phyloP scores from a whole-genome alignment of 2,113 vertebrate genomes.

The Erythrolamprus reginae region DNA sequence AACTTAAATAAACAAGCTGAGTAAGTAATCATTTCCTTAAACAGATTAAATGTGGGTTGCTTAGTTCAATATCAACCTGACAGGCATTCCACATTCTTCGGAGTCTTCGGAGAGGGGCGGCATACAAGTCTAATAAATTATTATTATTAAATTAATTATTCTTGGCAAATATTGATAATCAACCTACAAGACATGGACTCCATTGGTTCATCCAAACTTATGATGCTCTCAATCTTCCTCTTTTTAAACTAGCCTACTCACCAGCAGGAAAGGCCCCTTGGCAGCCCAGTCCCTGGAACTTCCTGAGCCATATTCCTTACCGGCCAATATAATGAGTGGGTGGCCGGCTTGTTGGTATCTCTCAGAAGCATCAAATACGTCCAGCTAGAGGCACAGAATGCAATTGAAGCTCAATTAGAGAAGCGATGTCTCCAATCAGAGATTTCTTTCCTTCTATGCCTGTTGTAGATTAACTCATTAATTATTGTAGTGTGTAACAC shows the following conservation, averaged over 20 bases:
- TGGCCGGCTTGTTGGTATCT: constrained; percentile 78
- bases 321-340: constrained; percentile 85
- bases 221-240: neutral
- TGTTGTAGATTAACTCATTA: neutral
- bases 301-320: constrained; percentile 94
- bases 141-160: no score
- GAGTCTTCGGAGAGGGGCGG: no score
- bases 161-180: no score
- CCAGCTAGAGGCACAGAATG: constrained; percentile 70
- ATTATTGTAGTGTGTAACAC: neutral
- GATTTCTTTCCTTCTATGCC: neutral
- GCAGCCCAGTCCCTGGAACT: constrained; percentile 98
- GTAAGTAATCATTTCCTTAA: no score
- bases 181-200: no score
- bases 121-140: no score
- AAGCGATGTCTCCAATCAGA: neutral
- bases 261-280: constrained; percentile 93
- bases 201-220: neutral
- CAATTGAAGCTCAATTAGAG: neutral
- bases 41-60: no score
- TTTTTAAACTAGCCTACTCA: constrained; percentile 51
- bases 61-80: no score
- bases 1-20: no score
- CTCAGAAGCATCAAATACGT: constrained; percentile 90
- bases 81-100: no score